These are phyloP conservation scores for Cardiocondyla obscurior DNA, from an alignment of 1,140 invertebrate genomes.

Conservation along the genomic window DNA sequence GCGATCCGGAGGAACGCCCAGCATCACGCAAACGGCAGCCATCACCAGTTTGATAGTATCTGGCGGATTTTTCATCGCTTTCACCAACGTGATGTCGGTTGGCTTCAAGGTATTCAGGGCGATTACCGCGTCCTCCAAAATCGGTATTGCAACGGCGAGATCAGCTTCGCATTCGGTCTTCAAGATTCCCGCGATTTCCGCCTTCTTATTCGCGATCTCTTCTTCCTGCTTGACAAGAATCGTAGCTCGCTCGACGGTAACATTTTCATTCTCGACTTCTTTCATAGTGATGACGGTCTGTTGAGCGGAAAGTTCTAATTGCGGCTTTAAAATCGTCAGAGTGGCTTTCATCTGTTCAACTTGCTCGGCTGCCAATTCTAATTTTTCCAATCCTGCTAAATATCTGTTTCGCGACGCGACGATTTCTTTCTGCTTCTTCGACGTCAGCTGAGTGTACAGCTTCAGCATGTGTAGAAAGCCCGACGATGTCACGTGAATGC, in stretches of 20 bases:
- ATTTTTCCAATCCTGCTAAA: slow-evolving; percentile 87
- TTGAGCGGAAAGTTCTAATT: slow-evolving; percentile 87
- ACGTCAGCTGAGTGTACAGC: slow-evolving; percentile 84
- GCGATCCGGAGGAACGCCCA: slow-evolving; percentile 87
- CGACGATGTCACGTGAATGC: slow-evolving; percentile 84
- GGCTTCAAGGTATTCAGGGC: slow-evolving; percentile 92
- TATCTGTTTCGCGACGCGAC: slow-evolving; percentile 85
- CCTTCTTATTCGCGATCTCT: slow-evolving; percentile 87
- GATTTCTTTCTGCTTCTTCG: slow-evolving; percentile 85
- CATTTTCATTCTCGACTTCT: slow-evolving; percentile 88
- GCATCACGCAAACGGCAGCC: slow-evolving; percentile 91
- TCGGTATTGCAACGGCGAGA: slow-evolving; percentile 88
- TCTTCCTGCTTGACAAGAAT: slow-evolving; percentile 88
- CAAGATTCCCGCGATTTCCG: slow-evolving; percentile 86
- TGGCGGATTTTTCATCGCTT: slow-evolving; percentile 93
- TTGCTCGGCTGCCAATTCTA: slow-evolving; percentile 86
- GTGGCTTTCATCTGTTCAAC: slow-evolving; percentile 88
- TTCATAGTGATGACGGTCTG: slow-evolving; percentile 87
- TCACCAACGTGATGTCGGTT: slow-evolving; percentile 90
- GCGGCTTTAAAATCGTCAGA: slow-evolving; percentile 87
- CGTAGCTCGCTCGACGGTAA: slow-evolving; percentile 88
- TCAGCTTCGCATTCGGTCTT: slow-evolving; percentile 89
- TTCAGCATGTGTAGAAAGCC: slow-evolving; percentile 87
- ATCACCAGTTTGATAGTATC: slow-evolving; percentile 90
- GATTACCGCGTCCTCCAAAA: slow-evolving; percentile 85